Conservation (phyloP, 1,140 invertebrate genomes). For the Leptopilina clavipes region DNA sequence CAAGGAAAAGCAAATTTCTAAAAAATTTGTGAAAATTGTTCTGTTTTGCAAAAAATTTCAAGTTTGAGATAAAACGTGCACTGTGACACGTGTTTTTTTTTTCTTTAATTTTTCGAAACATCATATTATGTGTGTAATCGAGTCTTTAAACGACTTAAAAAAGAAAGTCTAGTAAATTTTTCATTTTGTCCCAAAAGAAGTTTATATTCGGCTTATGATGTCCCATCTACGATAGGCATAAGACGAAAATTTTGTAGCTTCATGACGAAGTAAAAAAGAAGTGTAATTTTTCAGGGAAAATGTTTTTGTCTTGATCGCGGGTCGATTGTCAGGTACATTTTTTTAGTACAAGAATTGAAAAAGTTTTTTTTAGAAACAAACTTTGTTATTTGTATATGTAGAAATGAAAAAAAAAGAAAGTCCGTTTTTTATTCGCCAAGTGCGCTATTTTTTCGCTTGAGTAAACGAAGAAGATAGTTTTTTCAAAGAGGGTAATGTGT, state of each 20-base stretch:
- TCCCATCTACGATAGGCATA: not conserved
- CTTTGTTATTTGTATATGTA: conserved; percentile 36
- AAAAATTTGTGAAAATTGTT: not conserved
- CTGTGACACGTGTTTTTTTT: no score
- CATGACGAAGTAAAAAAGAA: not conserved
- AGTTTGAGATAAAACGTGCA: not conserved
- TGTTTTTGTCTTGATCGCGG: conserved; percentile 24
- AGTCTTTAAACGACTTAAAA: not conserved
- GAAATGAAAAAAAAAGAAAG: not conserved
- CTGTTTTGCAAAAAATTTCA: not conserved
- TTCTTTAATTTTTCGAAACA: not conserved
- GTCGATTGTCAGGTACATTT: conserved; percentile 15
- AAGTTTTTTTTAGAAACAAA: conserved; percentile 38
- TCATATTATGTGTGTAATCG: not conserved
- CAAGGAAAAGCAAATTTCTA: not conserved
- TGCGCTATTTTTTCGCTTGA: conserved; percentile 7
- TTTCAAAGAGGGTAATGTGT: not conserved
- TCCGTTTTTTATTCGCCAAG: conserved; percentile 14
- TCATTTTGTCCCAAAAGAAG: not conserved
- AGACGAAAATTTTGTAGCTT: conserved; percentile 20
- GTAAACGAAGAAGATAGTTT: not conserved
- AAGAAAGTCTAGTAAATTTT: not conserved
- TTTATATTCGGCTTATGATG: conserved; percentile 15
- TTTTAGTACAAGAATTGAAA: conserved; percentile 19
- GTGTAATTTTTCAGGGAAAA: conserved; percentile 28